Evolutionary conservation across 2,888 invertebrate species (phyloP), one percentile per base, ranked within the genome.

Genomic region (Eueremaeus valkanovi): DNA sequence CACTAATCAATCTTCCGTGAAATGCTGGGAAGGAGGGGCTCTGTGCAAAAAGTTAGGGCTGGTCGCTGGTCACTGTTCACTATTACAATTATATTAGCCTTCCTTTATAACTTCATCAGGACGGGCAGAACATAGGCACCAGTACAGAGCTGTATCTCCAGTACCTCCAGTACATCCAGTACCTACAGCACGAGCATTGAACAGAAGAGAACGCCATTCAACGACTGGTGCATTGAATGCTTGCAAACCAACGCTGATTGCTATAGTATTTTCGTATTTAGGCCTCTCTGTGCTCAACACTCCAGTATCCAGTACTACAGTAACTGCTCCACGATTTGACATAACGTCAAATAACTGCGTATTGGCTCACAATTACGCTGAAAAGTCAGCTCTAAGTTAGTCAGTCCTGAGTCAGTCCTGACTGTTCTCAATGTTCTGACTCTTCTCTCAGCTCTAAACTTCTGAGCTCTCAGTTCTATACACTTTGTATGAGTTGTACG

Each of bases 61-160:
- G 61, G 61, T 16, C 61, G 61, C 5, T 61, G 61, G 61, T 61
- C 61, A n/a, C n/a, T n/a, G n/a, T n/a, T n/a, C n/a, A n/a, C n/a
- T n/a, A n/a, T n/a, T n/a, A 61, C 61, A 61, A 61, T 31, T 31
- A 61, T 61, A 61, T 61, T 61, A 61, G 61, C 61, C 61, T 61
- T 61, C 61, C 61, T 61, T 61, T 61, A 61, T 61, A 61, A 61
- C 61, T 61, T 61, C 31, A 61, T 61, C 61, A n/a, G n/a, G n/a
- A n/a, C n/a, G n/a, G n/a, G n/a, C n/a, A n/a, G n/a, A 61, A 27
- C 61, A 33, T 31, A 33, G 29, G 61, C 31, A 61, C 61, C 61
- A 55, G 6, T 5, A 61, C 33, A 61, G 18, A 13, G n/a, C 13
- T 5, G 18, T 31, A 61, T 5, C 29, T 18, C 5, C 55, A 55